Evolutionary conservation across 2,113 vertebrate genomes (phyloP), one percentile per base, ranked within the genome.

Genomic region (Isurus oxyrinchus): DNA sequence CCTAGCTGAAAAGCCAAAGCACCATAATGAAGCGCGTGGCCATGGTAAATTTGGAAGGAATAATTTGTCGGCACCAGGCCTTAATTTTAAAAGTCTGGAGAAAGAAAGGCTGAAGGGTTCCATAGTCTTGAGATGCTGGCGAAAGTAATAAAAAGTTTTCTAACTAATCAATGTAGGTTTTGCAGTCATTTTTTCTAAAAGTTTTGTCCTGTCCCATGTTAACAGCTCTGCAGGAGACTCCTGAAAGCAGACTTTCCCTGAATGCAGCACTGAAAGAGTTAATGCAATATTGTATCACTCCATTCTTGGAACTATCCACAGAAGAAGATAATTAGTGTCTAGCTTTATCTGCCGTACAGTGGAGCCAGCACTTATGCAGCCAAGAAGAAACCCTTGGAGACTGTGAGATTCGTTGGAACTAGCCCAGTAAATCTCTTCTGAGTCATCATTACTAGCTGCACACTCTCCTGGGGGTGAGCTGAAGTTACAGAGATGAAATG

Each of bases 381-480:
- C 90, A 94, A 94, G 90, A 94, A 94, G 59, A 94, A 66, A 40
- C 90, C 90, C 90, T 94, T 94, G 90, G 90, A 94, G 90, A 94
- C 90, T 5, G 40, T 63, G 90, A 94, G 90, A 94, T 94, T 94
- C 59, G 90, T 94, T 94, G 90, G 90, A 94, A 94, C 90, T 94
- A 63, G 59, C 90, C 90, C 90, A 94, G 90, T 63, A 94, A 94
- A 94, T 94, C 90, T 94, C 90, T 94, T 94, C 90, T 94, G 90
- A 94, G 90, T 94, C 90, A 63, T 94, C 90, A 94, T 94, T 94
- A 94, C 90, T 94, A 94, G 90, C 90, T 94, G 90, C n/a, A 63
- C 90, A 66, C 90, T 94, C 90, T 94, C 90, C 59, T 63, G 90
- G 90, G 90, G 90, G 59, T 61, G 59, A 40, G 59, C 59, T 63